A percentile compares a stretch with the other conserved stretches of the same genome.
Evolutionary conservation across 1,140 invertebrate species (phyloP).

Genomic region (Panagrolaimus sp.): DNA sequence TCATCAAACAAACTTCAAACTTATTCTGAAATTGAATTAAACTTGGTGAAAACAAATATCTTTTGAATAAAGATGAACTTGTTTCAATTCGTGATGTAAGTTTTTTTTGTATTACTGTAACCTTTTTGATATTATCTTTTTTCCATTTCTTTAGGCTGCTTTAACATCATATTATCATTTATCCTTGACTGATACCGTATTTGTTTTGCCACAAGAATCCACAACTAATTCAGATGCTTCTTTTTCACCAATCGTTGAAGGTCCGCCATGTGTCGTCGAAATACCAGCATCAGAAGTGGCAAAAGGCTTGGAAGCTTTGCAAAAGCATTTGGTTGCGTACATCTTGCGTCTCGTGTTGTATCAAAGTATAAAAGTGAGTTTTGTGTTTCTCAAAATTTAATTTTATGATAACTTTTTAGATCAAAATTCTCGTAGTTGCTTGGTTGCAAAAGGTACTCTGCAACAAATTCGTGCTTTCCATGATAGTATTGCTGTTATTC

Average conservation of each 20-base stretch:
- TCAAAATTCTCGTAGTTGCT: background rate
- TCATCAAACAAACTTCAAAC: no score
- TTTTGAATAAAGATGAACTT: no score
- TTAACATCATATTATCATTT: background rate
- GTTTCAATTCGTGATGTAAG: no score
- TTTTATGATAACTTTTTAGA: background rate
- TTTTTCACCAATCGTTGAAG: background rate
- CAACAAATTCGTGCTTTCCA: background rate
- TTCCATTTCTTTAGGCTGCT: no score
- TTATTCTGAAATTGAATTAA: no score
- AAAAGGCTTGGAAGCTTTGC: background rate
- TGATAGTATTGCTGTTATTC: no score
- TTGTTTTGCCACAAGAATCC: background rate
- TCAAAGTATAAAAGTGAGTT: background rate
- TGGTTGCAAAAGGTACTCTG: background rate
- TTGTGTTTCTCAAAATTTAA: background rate
- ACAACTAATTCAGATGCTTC: background rate
- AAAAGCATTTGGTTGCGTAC: background rate
- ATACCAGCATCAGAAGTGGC: background rate
- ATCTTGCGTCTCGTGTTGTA: background rate
- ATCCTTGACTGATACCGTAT: background rate
- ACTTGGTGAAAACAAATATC: no score
- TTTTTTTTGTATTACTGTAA: no score
- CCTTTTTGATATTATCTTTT: no score
- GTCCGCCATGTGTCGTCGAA: conserved; percentile 3